phyloP scores from a whole-genome alignment of 2,113 vertebrate genomes.

The Oxyruncus cristatus region DNA sequence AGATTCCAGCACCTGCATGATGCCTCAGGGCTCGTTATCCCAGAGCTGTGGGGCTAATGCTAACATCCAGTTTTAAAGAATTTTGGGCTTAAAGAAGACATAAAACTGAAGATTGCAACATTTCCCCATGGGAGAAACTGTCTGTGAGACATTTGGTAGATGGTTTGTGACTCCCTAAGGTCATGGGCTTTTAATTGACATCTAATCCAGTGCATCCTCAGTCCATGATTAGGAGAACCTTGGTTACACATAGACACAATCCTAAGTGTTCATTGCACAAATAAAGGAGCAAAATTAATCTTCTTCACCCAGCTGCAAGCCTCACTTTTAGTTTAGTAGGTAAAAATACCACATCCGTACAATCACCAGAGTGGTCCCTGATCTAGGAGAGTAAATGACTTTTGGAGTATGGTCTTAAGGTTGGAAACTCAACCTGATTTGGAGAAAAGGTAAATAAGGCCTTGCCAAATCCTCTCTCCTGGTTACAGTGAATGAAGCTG shows the following conservation, averaged over 20 bases:
- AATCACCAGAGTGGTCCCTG: not conserved
- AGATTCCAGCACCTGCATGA: not conserved
- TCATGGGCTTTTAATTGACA: not conserved
- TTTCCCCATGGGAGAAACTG: not conserved
- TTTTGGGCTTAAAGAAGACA: not conserved
- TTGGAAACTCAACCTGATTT: not conserved
- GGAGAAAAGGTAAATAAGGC: not conserved
- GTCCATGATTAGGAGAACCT: not conserved
- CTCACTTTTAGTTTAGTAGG: not conserved
- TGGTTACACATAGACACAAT: not conserved
- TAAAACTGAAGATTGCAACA: not conserved
- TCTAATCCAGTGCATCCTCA: not conserved
- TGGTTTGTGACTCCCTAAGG: not conserved
- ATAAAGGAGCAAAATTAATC: not conserved
- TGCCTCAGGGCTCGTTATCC: rapidly evolving
- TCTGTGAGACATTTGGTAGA: not conserved
- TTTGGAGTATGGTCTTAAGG: not conserved
- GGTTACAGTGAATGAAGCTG: not conserved
- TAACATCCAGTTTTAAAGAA: not conserved
- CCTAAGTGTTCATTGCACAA: not conserved
- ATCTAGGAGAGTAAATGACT: not conserved
- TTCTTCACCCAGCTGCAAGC: not conserved
- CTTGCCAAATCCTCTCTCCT: not conserved
- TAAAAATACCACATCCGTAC: not conserved
- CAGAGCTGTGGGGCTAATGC: not conserved